Conservation (phyloP, 2,888 invertebrate genomes). For the Mellilla xanthometata region DNA sequence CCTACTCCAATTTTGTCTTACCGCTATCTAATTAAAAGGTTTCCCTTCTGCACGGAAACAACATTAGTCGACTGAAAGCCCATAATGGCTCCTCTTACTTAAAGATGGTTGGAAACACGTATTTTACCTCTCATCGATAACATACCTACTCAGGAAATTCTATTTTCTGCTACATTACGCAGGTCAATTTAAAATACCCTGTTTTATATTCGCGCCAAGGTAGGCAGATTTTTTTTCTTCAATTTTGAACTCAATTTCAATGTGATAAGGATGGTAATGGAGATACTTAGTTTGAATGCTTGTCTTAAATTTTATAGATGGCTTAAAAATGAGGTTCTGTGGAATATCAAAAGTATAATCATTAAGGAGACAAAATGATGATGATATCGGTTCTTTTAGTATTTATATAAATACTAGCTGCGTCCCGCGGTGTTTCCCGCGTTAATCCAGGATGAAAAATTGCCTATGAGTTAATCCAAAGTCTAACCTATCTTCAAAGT, state of each 20-base stretch:
- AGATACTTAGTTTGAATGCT: neutral
- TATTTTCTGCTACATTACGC: conserved; percentile 72
- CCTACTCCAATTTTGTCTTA: too few relatives aligned
- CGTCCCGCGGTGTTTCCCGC: too few relatives aligned
- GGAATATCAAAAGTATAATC: conserved; percentile 13
- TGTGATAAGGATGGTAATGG: conserved; percentile 6
- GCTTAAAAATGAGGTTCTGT: conserved; percentile 14
- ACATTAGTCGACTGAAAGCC: conserved; percentile 27
- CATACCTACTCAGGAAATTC: conserved; percentile 55
- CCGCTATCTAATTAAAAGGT: conserved; percentile 25
- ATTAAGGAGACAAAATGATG: conserved; percentile 6
- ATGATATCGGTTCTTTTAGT: too few relatives aligned
- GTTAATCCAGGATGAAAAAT: too few relatives aligned
- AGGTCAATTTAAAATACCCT: conserved; percentile 50
- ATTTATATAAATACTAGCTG: too few relatives aligned
- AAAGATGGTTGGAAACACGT: conserved; percentile 26
- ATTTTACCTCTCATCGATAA: conserved; percentile 45
- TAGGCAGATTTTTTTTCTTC: neutral
- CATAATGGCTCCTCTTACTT: conserved; percentile 27
- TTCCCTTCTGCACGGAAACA: conserved; percentile 21
- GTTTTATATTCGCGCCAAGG: conserved; percentile 27
- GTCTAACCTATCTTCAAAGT: too few relatives aligned
- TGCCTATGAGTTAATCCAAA: too few relatives aligned
- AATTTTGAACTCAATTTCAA: conserved; percentile 2
- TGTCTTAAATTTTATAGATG: conserved; percentile 22